Percentiles rank a stretch among this genome's conserved stretches.
Evolutionary conservation across 2,113 vertebrate genomes (phyloP).

Genomic region (Gorilla gorilla): DNA sequence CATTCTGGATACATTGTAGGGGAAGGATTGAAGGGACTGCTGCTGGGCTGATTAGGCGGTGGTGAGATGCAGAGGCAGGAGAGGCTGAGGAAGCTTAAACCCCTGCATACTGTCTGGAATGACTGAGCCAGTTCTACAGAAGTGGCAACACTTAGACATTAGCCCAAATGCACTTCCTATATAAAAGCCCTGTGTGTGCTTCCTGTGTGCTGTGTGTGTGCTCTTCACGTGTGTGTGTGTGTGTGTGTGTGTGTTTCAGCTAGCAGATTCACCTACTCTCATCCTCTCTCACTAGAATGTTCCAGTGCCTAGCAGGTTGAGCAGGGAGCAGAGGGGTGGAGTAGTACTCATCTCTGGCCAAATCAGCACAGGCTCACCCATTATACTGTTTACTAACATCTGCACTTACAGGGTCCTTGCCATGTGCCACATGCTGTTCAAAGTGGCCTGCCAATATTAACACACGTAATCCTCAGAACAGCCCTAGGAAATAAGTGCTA

Average conservation of each 20-base stretch:
- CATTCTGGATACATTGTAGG: neutral
- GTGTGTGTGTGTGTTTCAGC: fast-evolving
- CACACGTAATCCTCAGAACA: neutral
- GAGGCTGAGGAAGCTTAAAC: neutral
- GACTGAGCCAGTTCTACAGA: neutral
- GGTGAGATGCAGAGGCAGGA: neutral
- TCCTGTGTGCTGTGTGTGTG: neutral
- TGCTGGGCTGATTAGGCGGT: neutral
- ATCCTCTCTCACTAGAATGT: neutral
- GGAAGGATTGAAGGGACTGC: neutral
- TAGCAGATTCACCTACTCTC: neutral
- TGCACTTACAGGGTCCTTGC: fast-evolving
- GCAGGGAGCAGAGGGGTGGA: neutral
- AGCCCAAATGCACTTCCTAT: neutral
- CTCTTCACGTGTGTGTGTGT: fast-evolving
- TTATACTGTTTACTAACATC: fast-evolving
- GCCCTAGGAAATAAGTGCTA: neutral
- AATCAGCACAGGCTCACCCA: fast-evolving
- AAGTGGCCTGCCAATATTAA: fast-evolving
- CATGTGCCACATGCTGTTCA: fast-evolving
- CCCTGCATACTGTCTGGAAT: neutral
- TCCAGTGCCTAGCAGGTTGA: neutral
- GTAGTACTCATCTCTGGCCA: neutral
- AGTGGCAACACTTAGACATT: neutral
- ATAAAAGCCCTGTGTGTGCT: neutral